phyloP scores from a whole-genome alignment of 2,797 vertebrate species.

The Diplodus puntazzo region DNA sequence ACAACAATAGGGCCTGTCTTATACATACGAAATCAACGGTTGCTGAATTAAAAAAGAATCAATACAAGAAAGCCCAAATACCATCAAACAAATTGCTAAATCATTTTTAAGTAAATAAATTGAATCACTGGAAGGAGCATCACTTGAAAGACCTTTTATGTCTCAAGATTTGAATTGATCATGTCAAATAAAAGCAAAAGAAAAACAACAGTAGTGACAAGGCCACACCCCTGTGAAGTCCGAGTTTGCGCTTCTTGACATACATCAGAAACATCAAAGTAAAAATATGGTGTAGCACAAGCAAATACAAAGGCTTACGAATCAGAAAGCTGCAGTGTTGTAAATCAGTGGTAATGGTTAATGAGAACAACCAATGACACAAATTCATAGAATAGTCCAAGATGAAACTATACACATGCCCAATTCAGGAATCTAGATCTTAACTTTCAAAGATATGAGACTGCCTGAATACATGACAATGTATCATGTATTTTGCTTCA shows the following conservation, averaged over 20 bases:
- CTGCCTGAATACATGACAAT: no score
- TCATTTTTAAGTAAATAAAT: not conserved
- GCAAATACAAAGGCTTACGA: not conserved
- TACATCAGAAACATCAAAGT: not conserved
- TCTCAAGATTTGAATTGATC: not conserved
- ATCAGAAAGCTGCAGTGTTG: not conserved
- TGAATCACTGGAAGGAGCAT: not conserved
- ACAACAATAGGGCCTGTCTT: not conserved
- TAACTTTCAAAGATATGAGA: no score
- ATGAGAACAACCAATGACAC: not conserved
- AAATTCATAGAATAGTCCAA: not conserved
- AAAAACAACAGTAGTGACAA: not conserved
- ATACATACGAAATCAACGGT: not conserved
- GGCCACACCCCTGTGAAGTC: not conserved
- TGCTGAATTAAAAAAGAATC: not conserved
- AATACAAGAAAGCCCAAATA: not conserved
- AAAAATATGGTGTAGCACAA: conserved; percentile 1
- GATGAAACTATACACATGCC: not conserved
- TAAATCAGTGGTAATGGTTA: not conserved
- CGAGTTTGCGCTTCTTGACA: not conserved
- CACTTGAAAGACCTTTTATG: not conserved
- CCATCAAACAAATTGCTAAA: not conserved
- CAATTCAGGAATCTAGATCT: conserved; percentile 2
- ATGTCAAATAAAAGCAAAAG: conserved; percentile 14
- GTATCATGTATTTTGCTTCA: no score